Percentiles rank a stretch among this genome's conserved stretches.
These are phyloP conservation scores for Synergus laeviventris DNA, from an alignment of 2,888 invertebrate genomes.

Conservation along the genomic window DNA sequence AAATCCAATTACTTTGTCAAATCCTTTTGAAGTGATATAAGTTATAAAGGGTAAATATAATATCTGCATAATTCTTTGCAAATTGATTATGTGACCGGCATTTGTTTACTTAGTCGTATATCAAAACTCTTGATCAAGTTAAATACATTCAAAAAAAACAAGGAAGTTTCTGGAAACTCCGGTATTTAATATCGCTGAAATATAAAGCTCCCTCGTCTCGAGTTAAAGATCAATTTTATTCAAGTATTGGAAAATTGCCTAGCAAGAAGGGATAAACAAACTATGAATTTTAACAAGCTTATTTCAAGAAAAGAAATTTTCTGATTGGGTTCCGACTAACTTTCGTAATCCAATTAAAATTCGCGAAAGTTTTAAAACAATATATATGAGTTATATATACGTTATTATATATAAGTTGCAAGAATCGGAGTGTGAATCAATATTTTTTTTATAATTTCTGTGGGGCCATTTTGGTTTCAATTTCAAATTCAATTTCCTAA, in stretches of 20 bases:
- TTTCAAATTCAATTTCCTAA: too few species aligned
- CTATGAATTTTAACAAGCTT: conserved; percentile 8
- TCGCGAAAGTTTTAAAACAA: too few species aligned
- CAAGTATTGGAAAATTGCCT: conserved; percentile 20
- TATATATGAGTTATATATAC: too few species aligned
- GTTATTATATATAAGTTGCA: too few species aligned
- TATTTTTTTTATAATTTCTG: too few species aligned
- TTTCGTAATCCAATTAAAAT: too few species aligned
- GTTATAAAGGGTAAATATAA: neutral
- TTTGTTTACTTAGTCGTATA: conserved; percentile 11
- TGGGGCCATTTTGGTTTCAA: too few species aligned
- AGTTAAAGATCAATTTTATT: conserved; percentile 28
- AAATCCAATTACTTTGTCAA: too few species aligned
- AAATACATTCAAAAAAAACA: conserved; percentile 23
- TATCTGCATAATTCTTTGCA: conserved; percentile 18
- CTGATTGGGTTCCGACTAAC: neutral
- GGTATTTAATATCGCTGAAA: conserved; percentile 22
- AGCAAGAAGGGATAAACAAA: conserved; percentile 19
- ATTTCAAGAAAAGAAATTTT: conserved; percentile 1
- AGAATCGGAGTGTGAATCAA: too few species aligned
- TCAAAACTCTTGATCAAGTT: conserved; percentile 21
- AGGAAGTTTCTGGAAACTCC: conserved; percentile 1
- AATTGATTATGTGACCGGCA: conserved; percentile 13
- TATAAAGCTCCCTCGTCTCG: neutral
- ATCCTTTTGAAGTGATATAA: neutral